Evolutionary conservation across 2,113 vertebrate species (phyloP), one percentile per base, ranked within the genome.

Genomic region (Mohoua ochrocephala): DNA sequence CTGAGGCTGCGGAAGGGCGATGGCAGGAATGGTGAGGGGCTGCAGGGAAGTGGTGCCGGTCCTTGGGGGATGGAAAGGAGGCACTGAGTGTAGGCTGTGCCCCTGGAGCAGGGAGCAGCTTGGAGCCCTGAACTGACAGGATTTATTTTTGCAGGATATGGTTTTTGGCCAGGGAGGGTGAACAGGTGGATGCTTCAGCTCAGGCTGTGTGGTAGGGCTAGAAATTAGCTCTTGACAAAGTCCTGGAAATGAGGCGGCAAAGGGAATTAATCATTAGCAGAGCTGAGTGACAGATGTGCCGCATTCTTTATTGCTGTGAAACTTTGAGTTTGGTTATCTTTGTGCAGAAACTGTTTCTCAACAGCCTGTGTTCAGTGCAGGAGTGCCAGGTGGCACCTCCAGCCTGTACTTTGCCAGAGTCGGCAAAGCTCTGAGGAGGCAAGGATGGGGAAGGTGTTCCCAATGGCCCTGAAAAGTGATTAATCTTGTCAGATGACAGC

Each of bases 361-460:
- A 82, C 70, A 84, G 65, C 44, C 78, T 60, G 73, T 11, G n/a
- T 44, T 87, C 39, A 44, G 1, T 10, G 60, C 56, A 47, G 74
- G 37, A 78, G 31, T 82, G 69, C 81, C 89, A 93, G 53, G 93
- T 89, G 93, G 89, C 57, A 82, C 70, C 87, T 91, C 91, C 87
- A 82, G 84, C 49, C 84, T 60, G 33, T 63, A 8, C 57, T 78
- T 87, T 49, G 41, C 65, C 33, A 67, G 59, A 74, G 47, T 7
- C 0, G 0, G 56, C 67, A 56, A 93, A 93, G 31, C 77, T 94
- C 74, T 47, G 83, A 77, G 86, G 83, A 78, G 50, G 35, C 63
- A 57, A 57, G 41, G 39, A 54, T 23, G 30, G n/a, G 52, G 31
- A 93, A 42, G 35, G 61, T 89, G 77, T 64, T 92, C 69, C 89